Percentiles rank a stretch among this genome's conserved stretches.
phyloP scores from a whole-genome alignment of 2,888 invertebrate species.

The Sussaba pulchella region DNA sequence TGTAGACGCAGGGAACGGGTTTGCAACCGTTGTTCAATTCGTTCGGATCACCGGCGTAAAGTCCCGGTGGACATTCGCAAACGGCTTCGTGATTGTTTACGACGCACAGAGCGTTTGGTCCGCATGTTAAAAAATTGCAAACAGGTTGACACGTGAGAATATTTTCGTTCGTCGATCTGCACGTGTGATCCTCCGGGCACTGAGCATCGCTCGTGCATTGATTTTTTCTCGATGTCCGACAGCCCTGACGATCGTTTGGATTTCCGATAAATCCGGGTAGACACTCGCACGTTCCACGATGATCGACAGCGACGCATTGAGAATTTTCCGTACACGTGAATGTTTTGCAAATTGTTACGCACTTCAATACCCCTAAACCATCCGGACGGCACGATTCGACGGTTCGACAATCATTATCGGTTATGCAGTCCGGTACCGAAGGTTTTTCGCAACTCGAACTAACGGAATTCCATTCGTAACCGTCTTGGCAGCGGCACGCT shows the following conservation, averaged over 20 bases:
- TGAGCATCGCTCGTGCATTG: slow-evolving; percentile 92
- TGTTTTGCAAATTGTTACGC: slow-evolving; percentile 90
- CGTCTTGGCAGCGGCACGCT: slow-evolving; percentile 91
- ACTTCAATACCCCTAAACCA: slow-evolving; percentile 93
- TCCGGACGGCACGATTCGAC: slow-evolving; percentile 92
- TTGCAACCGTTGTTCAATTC: slow-evolving; percentile 91
- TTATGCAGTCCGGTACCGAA: slow-evolving; percentile 92
- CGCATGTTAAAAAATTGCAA: slow-evolving; percentile 92
- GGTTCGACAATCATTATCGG: slow-evolving; percentile 89
- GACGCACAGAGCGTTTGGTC: slow-evolving; percentile 94
- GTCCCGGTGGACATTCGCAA: slow-evolving; percentile 95
- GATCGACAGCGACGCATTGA: slow-evolving; percentile 90
- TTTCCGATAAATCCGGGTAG: slow-evolving; percentile 94
- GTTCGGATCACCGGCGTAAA: slow-evolving; percentile 94
- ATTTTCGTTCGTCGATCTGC: slow-evolving; percentile 87
- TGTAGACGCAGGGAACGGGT: slow-evolving; percentile 94
- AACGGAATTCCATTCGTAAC: slow-evolving; percentile 94
- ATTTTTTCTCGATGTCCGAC: slow-evolving; percentile 89
- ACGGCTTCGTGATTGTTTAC: slow-evolving; percentile 95
- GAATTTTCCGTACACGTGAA: slow-evolving; percentile 95
- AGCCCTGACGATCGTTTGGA: slow-evolving; percentile 95
- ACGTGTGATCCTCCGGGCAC: slow-evolving; percentile 93
- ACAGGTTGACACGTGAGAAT: slow-evolving; percentile 90
- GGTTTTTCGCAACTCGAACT: slow-evolving; percentile 94
- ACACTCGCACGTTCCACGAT: slow-evolving; percentile 93